Conservation (phyloP, 2,888 invertebrate species). For the Folsomia candida region DNA sequence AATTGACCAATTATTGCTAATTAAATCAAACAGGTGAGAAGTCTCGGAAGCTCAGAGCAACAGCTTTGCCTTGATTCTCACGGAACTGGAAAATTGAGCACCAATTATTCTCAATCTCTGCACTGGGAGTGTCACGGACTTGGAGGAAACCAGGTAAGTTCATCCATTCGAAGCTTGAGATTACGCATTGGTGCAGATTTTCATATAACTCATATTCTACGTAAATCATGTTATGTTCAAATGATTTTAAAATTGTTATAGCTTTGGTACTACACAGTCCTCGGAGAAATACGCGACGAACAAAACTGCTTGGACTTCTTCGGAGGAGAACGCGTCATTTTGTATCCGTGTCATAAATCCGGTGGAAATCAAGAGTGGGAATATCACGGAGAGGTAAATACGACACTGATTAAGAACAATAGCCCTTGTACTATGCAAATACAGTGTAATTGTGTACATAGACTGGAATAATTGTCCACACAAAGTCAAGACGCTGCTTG, state of each 20-base stretch:
- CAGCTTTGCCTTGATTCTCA: slow-evolving; percentile 23
- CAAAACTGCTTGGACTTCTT: slow-evolving; percentile 23
- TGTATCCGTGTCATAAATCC: slow-evolving; percentile 18
- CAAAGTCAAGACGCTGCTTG: neutral
- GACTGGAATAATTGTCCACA: slow-evolving; percentile 20
- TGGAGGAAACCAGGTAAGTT: slow-evolving; percentile 28
- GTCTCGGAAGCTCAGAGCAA: neutral
- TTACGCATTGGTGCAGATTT: too few species aligned
- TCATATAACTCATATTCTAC: too few species aligned
- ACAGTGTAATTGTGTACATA: too few species aligned
- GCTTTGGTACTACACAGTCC: slow-evolving; percentile 23
- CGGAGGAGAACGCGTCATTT: neutral
- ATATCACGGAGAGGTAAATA: slow-evolving; percentile 19
- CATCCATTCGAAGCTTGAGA: neutral
- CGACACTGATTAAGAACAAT: too few species aligned
- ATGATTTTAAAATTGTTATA: neutral
- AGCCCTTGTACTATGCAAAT: too few species aligned
- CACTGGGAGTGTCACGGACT: slow-evolving; percentile 18
- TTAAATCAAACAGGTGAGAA: neutral
- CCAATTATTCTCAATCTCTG: neutral
- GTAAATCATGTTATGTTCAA: neutral
- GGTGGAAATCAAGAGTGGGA: slow-evolving; percentile 28
- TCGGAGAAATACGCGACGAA: slow-evolving; percentile 22
- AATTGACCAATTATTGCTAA: too few species aligned
- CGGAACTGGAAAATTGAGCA: neutral